Evolutionary conservation across 64 coral and sea anemone genomes (phyloP), one percentile per base, ranked within the genome.

Genomic region (Pocillopora verrucosa): DNA sequence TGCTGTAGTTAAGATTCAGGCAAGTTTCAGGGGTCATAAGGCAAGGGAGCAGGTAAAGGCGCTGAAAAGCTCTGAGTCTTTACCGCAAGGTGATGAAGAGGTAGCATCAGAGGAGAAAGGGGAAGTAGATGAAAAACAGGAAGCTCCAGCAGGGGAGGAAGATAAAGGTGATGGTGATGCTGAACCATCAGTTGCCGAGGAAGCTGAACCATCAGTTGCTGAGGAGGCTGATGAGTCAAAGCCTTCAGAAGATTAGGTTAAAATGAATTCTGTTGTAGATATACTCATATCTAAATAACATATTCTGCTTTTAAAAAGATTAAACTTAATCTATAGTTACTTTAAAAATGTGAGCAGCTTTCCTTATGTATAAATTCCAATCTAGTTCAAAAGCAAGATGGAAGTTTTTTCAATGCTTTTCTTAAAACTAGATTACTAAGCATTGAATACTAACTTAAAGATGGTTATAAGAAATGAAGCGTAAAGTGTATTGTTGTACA

Each of bases 1-100:
- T 73, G 97, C 97, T 56, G 97, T 94, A 22, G 24, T 99, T 79
- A 95, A 95, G 77, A 99, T 99, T 65, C 97, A 99, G 68, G 97
- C 97, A 74, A 90, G 90, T 86, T 99, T 95, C 84, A 84, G 91
- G 74, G 97, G 97, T 16, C 80, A 95, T 86, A 99, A 99, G 75
- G 88, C 85, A 26, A 88, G 97, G 34, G 87, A 93, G 25, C 91
- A 95, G 60, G 87, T 93, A 5, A 92, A 91, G 45, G n/a, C 58
- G 58, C 61, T 87, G 57, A 94, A 88, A 90, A 84, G 87, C 7
- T 87, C 90, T 24, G 84, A 92, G 68, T 78, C 84, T 60, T 85
- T 56, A 85, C 36, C 63, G 57, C 82, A 85, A 45, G 38, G 34
- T 15, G 37, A 85, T 5, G 51, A 24, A 68, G 81, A 26, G 56